phyloP scores from a whole-genome alignment of 2,113 vertebrate genomes.

The Ceuthmochares aereus region DNA sequence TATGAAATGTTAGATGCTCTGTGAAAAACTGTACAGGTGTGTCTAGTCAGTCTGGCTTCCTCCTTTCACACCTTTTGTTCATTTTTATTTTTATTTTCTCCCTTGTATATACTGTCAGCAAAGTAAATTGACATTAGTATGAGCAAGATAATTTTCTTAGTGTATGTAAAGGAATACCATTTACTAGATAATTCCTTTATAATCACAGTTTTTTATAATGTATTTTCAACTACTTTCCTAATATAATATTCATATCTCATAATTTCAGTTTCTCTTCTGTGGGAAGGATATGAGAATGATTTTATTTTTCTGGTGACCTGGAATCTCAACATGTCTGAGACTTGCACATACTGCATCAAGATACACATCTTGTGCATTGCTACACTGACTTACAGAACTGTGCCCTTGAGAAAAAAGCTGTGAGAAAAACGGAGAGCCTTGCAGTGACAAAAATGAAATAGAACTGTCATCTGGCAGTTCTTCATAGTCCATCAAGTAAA shows the following conservation, averaged over 20 bases:
- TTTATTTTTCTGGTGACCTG: slow-evolving; percentile 63
- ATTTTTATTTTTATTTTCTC: not conserved
- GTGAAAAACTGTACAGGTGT: not conserved
- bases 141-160: not conserved
- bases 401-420: slow-evolving; percentile 79
- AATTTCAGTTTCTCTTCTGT: slow-evolving; percentile 58
- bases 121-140: not conserved
- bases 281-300: slow-evolving; percentile 48
- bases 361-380: slow-evolving; percentile 63
- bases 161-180: not conserved
- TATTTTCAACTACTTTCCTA: not conserved
- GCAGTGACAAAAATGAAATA: slow-evolving; percentile 84
- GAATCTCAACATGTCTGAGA: slow-evolving; percentile 51
- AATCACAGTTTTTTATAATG: not conserved
- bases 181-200: not conserved
- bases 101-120: not conserved
- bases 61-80: not conserved
- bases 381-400: slow-evolving; percentile 78
- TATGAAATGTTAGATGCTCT: not conserved
- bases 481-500: slow-evolving; percentile 81
- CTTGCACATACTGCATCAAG: slow-evolving; percentile 43
- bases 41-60: not conserved
- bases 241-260: slow-evolving; percentile 17
- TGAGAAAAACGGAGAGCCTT: slow-evolving; percentile 70
- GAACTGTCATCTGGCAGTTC: slow-evolving; percentile 81